phyloP scores from a whole-genome alignment of 2,888 invertebrate genomes.

The Hecatera dysodea region DNA sequence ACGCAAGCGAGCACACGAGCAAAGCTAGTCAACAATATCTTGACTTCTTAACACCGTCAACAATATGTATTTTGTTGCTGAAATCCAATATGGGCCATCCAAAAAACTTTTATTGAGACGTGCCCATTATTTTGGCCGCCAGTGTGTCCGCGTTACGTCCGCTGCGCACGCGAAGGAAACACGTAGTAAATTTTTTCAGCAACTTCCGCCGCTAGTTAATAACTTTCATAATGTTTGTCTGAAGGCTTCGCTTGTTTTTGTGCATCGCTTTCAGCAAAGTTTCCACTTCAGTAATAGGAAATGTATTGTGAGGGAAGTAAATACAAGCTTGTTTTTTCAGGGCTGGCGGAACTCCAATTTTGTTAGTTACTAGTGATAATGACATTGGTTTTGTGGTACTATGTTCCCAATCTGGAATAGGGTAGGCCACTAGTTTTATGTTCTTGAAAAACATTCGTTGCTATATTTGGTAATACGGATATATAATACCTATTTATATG shows the following conservation, averaged over 20 bases:
- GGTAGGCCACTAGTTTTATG: no score
- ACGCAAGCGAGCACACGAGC: no score
- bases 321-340: slow-evolving; percentile 6
- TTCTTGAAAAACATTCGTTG: no score
- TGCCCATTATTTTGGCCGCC: slow-evolving; percentile 34
- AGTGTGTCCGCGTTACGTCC: slow-evolving; percentile 53
- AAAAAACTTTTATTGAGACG: slow-evolving; percentile 8
- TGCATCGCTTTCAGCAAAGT: slow-evolving; percentile 53
- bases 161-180: slow-evolving; percentile 65
- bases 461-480: no score
- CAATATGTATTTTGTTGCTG: not conserved
- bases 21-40: no score
- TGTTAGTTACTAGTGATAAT: not conserved
- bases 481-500: no score
- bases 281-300: slow-evolving; percentile 32
- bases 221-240: slow-evolving; percentile 70
- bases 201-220: slow-evolving; percentile 71
- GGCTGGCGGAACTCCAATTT: slow-evolving; percentile 4
- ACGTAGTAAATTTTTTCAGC: slow-evolving; percentile 65
- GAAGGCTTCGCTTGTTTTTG: slow-evolving; percentile 64
- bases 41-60: no score
- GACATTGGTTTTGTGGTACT: not conserved
- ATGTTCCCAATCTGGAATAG: no score
- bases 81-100: not conserved
- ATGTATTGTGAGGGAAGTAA: slow-evolving; percentile 43